These are phyloP conservation scores for Erebia epiphron DNA, from an alignment of 2,888 invertebrate genomes.

Conservation along the genomic window DNA sequence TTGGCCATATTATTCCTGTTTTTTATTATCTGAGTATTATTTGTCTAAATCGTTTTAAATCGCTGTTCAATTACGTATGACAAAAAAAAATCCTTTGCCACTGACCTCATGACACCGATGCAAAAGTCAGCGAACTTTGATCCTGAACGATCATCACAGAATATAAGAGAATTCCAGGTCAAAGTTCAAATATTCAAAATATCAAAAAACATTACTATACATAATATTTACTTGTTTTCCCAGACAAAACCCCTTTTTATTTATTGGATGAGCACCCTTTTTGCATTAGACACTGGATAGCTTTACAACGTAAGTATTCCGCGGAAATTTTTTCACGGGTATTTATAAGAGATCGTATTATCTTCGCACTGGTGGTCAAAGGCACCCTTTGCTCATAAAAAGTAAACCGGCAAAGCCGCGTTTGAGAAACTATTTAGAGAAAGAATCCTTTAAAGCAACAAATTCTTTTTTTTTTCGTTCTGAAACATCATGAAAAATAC, in stretches of 20 bases:
- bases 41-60: no score
- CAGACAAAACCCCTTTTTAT: neutral
- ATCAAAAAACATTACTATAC: no score
- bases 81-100: no score
- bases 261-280: neutral
- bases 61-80: no score
- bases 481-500: neutral
- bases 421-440: conserved; percentile 13
- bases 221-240: no score
- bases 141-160: no score
- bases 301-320: neutral
- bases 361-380: conserved; percentile 28
- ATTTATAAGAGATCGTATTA: conserved; percentile 27
- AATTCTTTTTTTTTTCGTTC: neutral
- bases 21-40: no score
- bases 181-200: no score
- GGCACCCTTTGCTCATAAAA: conserved; percentile 20
- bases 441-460: conserved; percentile 8
- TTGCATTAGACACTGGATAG: neutral
- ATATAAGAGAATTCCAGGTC: no score
- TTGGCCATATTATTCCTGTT: no score
- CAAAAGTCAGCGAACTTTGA: no score
- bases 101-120: no score
- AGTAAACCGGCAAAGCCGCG: conserved; percentile 10
- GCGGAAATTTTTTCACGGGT: conserved; percentile 13